A percentile compares a stretch with the other conserved stretches of the same genome.
These are phyloP conservation scores for Pseudomugil gertrudae DNA, from an alignment of 2,797 vertebrate genomes.

Conservation along the genomic window DNA sequence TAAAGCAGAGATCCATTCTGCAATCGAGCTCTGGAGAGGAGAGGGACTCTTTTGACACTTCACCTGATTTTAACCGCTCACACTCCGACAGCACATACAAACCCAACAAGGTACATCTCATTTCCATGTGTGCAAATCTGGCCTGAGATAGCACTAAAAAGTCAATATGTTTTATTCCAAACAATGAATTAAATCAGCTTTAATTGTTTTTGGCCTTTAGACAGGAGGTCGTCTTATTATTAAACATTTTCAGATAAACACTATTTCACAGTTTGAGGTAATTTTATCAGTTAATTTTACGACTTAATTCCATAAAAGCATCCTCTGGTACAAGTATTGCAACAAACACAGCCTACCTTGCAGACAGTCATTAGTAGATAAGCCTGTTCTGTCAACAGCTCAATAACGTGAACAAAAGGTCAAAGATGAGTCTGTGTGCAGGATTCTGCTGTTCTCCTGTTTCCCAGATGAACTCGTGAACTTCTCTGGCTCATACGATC, in stretches of 20 bases:
- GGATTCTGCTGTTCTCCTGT: slow-evolving; percentile 3
- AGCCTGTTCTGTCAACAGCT: slow-evolving; percentile 30
- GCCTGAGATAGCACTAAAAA: not conserved
- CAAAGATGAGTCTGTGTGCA: slow-evolving; percentile 14
- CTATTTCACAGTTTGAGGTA: not conserved
- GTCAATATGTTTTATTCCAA: not conserved
- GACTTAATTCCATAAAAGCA: not conserved
- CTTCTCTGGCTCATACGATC: slow-evolving; percentile 13
- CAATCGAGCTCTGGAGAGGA: slow-evolving; percentile 77
- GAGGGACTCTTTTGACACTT: slow-evolving; percentile 80
- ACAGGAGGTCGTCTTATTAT: too few relatives aligned
- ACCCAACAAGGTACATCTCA: slow-evolving; percentile 81
- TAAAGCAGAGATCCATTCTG: slow-evolving; percentile 50
- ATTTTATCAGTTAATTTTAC: not conserved
- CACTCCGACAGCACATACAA: slow-evolving; percentile 70
- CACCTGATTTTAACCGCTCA: slow-evolving; percentile 73
- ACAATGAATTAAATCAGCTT: not conserved
- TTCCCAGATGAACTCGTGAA: slow-evolving; percentile 18
- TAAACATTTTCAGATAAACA: too few relatives aligned
- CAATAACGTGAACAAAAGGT: slow-evolving; percentile 25
- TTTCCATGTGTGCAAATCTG: not conserved
- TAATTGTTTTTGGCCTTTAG: too few relatives aligned
- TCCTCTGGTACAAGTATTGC: slow-evolving; percentile 3
- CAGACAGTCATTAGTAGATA: slow-evolving; percentile 16
- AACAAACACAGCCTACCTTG: slow-evolving; percentile 7